A percentile compares a stretch with the other conserved stretches of the same genome.
These are phyloP conservation scores for Apeira syringaria DNA, from an alignment of 2,888 invertebrate genomes.

Conservation along the genomic window DNA sequence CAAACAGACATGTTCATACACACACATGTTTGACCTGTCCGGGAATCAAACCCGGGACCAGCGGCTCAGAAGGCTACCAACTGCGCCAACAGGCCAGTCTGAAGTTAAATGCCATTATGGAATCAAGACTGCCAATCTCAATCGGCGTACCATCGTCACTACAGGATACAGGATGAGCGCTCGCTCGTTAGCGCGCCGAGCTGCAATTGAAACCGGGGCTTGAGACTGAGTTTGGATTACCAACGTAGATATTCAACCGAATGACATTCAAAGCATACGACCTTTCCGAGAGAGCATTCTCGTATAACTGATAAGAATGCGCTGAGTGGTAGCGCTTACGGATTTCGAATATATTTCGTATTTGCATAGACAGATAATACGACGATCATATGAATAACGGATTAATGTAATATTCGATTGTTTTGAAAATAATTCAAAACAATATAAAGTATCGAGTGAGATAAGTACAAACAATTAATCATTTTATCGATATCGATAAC, in stretches of 20 bases:
- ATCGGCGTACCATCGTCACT: constrained; percentile 6
- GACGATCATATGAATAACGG: no score
- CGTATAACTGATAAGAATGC: constrained; percentile 9
- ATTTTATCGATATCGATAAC: constrained; percentile 1
- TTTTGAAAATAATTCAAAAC: no score
- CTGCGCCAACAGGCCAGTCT: no score
- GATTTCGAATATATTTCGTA: no score
- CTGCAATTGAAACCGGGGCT: constrained; percentile 40
- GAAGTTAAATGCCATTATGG: neutral
- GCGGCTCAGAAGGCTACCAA: no score
- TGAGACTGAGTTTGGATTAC: constrained; percentile 39
- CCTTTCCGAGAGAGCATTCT: constrained; percentile 18
- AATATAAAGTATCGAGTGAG: no score
- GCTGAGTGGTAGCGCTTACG: constrained; percentile 2
- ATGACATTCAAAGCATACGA: constrained; percentile 33
- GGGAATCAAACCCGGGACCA: no score
- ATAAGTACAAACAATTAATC: neutral
- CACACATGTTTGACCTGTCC: no score
- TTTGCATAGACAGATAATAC: no score
- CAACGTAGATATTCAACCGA: constrained; percentile 30
- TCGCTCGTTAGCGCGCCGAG: constrained; percentile 40
- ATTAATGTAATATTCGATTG: no score
- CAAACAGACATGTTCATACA: no score
- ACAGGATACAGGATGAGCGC: constrained; percentile 14
- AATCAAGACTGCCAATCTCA: constrained; percentile 5